These are phyloP conservation scores for Himalopsyche kuldschensis DNA, from an alignment of 2,888 invertebrate genomes.

Conservation along the genomic window DNA sequence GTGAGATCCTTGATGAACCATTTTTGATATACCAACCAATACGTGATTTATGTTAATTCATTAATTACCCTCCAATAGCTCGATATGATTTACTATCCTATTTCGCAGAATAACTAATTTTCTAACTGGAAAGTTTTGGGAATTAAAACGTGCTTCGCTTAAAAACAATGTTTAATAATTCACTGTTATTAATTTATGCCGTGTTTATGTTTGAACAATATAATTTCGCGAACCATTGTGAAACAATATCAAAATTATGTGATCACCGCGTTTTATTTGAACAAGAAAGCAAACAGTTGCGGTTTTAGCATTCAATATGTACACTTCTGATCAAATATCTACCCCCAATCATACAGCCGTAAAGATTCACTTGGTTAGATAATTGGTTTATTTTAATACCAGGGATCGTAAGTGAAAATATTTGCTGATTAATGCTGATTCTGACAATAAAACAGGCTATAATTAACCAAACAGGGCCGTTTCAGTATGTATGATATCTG, in stretches of 20 bases:
- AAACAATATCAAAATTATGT: neutral
- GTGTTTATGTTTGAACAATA: neutral
- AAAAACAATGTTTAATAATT: neutral
- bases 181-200: neutral
- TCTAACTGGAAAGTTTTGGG: neutral
- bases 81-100: no score
- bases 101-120: neutral
- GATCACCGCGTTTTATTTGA: neutral
- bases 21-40: no score
- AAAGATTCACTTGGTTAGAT: neutral
- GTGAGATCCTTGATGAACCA: no score
- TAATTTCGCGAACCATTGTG: neutral
- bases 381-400: neutral
- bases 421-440: neutral
- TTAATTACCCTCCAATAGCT: no score
- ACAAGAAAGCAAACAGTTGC: neutral
- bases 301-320: conserved; percentile 4
- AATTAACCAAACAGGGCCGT: no score
- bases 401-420: neutral
- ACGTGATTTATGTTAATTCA: no score
- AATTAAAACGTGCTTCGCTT: neutral
- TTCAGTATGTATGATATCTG: no score
- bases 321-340: conserved; percentile 1
- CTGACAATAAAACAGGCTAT: no score
- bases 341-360: neutral